Evolutionary conservation across 2,113 vertebrate genomes (phyloP).

Genomic region (Cervus canadensis): DNA sequence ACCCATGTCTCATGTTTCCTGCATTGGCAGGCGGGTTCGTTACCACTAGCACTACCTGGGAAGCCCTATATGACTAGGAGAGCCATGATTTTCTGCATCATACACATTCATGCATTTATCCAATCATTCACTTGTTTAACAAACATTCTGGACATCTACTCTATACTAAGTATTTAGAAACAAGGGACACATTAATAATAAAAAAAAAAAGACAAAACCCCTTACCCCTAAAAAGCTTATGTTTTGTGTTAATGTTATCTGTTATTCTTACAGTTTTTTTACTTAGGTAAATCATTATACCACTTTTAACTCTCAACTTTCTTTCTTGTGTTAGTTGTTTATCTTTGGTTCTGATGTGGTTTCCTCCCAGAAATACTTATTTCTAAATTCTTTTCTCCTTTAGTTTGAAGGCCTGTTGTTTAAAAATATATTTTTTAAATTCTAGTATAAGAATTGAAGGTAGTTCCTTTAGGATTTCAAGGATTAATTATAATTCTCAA

Average conservation of each 20-base stretch:
- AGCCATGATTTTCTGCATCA: background rate
- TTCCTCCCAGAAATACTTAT: background rate
- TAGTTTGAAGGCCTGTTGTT: background rate
- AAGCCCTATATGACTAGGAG: background rate
- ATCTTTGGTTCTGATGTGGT: background rate
- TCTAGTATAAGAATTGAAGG: slow-evolving; percentile 59
- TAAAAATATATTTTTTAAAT: slow-evolving; percentile 63
- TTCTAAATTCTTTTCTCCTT: slow-evolving; percentile 1
- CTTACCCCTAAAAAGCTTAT: background rate
- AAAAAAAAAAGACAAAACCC: background rate
- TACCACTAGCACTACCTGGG: too few relatives aligned
- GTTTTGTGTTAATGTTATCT: background rate
- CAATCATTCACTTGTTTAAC: background rate
- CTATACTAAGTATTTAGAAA: background rate
- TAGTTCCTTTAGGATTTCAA: slow-evolving; percentile 66
- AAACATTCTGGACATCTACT: background rate
- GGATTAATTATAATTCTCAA: slow-evolving; percentile 66
- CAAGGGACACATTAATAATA: background rate
- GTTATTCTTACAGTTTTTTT: background rate
- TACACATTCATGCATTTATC: background rate
- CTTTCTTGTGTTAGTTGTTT: background rate
- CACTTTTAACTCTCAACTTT: background rate
- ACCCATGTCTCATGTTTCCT: too few relatives aligned
- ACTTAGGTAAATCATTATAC: background rate
- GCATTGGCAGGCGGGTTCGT: too few relatives aligned